Evolutionary conservation across 2,797 vertebrate genomes (phyloP), one percentile per base, ranked within the genome.

Genomic region (Micromesistius poutassou): DNA sequence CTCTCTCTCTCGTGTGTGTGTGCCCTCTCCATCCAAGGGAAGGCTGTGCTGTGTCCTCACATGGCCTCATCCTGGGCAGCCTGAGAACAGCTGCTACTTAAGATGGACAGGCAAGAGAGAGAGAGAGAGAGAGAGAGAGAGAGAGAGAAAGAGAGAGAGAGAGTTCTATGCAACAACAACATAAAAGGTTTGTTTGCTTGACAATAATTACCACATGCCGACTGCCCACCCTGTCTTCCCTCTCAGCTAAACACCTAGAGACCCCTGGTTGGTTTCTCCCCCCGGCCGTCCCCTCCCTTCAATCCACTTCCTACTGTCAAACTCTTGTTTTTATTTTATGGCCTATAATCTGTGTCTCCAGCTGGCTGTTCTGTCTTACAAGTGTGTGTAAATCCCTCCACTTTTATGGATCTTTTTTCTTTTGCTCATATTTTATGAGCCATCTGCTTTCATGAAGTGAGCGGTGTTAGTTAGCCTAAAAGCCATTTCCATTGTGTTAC

Each of bases 311-410:
- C 38, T n/a, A 5, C 40, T 78, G 71, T 14, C 55, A 25, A 13
- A 22, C 79, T 80, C 72, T 76, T 70, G 33, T 14, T 86, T 42
- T 84, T 70, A 33, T 19, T 86, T 83, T 83, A 85, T 85, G 86
- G 79, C 72, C 77, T 46, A 72, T 78, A 83, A 88, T 82, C 80
- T 77, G 35, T 76, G 72, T 85, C 87, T 87, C 82, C 70, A 83
- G 83, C 83, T 79, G 77, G 80, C 82, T 80, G 73, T 85, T 87
- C 76, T 74, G 62, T 80, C 78, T 88, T 81, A 82, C 80, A 83
- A 77, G 78, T 72, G 35, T 72, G 62, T 74, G 81, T 77, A 87
- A 78, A 87, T 87, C 79, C 77, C 16, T 75, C 71, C 74, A 76
- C 79, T 86, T 87, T 80, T 77, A 76, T 36, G 14, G 55, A 76